These are phyloP conservation scores for Adela reaumurella DNA, from an alignment of 2,888 invertebrate species.

Conservation along the genomic window DNA sequence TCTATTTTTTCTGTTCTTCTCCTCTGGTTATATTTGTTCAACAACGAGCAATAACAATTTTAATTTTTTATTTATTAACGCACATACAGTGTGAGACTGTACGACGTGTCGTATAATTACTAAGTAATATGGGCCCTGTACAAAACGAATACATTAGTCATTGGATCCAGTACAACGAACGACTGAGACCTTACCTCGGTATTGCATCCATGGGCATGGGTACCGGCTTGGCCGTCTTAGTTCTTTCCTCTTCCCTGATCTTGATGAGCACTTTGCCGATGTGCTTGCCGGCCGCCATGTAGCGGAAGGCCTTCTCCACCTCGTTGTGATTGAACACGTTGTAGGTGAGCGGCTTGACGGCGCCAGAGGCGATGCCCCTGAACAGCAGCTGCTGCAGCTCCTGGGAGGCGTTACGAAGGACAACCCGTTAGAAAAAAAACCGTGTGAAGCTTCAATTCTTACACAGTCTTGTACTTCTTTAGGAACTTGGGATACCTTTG, in stretches of 20 bases:
- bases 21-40: no score
- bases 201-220: slow-evolving; percentile 26
- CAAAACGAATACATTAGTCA: no score
- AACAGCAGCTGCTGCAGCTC: slow-evolving; percentile 54
- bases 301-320: slow-evolving; percentile 61
- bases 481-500: background rate
- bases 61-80: no score
- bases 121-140: no score
- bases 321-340: slow-evolving; percentile 57
- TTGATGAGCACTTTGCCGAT: slow-evolving; percentile 66
- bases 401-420: no score
- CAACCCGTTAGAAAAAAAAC: no score
- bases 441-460: no score
- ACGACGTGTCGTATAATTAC: no score
- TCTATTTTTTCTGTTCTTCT: no score
- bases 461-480: background rate
- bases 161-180: no score
- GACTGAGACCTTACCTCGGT: slow-evolving; percentile 40
- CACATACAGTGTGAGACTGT: no score
- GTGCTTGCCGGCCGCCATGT: slow-evolving; percentile 66
- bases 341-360: slow-evolving; percentile 61
- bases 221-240: slow-evolving; percentile 23
- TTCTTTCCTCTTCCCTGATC: slow-evolving; percentile 45
- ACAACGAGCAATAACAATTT: no score
- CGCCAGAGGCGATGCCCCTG: slow-evolving; percentile 59